Conservation (phyloP, 2,888 invertebrate genomes). For the Desoria tigrina region DNA sequence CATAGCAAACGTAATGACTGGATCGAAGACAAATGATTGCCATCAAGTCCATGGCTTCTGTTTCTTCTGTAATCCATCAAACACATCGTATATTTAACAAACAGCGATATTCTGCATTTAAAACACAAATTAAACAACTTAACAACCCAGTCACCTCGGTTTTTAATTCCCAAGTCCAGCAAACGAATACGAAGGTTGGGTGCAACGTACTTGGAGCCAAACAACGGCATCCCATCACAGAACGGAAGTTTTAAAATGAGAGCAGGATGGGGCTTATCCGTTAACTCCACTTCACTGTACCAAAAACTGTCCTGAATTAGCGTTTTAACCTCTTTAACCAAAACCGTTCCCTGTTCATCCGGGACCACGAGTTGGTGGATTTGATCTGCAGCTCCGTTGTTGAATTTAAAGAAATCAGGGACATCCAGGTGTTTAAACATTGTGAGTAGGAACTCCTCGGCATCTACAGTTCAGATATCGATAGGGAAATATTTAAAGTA, state of each 20-base stretch:
- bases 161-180: neutral
- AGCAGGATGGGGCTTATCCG: neutral
- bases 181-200: neutral
- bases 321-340: neutral
- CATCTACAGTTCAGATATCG: too few species aligned
- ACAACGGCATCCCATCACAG: slow-evolving; percentile 2
- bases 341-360: neutral
- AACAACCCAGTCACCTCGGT: neutral
- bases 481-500: neutral
- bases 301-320: neutral
- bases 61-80: neutral
- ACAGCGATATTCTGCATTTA: too few species aligned
- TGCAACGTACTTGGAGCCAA: neutral
- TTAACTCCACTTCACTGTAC: neutral
- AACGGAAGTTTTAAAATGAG: slow-evolving; percentile 9
- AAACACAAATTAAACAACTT: too few species aligned
- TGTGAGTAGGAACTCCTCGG: neutral
- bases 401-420: slow-evolving; percentile 6
- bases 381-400: slow-evolving; percentile 3
- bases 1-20: neutral
- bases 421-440: neutral
- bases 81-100: too few species aligned
- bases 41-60: slow-evolving; percentile 4
- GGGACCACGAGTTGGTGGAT: slow-evolving; percentile 1
- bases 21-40: slow-evolving; percentile 5